Percentiles rank a stretch among this genome's conserved stretches.
Conservation (phyloP, 2,888 invertebrate species). For the Mythimna ferrago region DNA sequence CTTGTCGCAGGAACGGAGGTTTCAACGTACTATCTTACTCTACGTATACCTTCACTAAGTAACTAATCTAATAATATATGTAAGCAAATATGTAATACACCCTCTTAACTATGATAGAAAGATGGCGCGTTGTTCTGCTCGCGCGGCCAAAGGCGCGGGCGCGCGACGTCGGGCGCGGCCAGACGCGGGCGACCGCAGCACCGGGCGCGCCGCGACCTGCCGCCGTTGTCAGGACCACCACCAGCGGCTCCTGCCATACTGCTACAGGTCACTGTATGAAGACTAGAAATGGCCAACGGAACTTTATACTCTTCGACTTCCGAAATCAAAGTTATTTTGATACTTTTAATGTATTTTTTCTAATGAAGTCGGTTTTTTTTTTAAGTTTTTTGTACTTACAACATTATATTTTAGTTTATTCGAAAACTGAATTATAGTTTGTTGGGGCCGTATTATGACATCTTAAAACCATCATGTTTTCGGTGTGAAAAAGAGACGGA, state of each 20-base stretch:
- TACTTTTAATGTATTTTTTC: too few relatives aligned
- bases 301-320: too few relatives aligned
- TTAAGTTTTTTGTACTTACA: too few relatives aligned
- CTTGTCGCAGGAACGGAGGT: constrained; percentile 63
- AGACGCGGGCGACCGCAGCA: constrained; percentile 77
- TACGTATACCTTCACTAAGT: constrained; percentile 59
- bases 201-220: constrained; percentile 73
- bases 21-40: constrained; percentile 35
- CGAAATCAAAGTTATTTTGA: too few relatives aligned
- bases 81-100: constrained; percentile 44
- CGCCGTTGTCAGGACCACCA: constrained; percentile 66
- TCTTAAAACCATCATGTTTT: too few relatives aligned
- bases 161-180: constrained; percentile 58
- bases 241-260: constrained; percentile 59
- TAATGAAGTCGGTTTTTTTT: too few relatives aligned
- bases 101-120: constrained; percentile 2
- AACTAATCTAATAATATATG: constrained; percentile 16
- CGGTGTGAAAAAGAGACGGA: too few relatives aligned
- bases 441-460: too few relatives aligned
- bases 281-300: too few relatives aligned
- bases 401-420: too few relatives aligned
- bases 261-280: too few relatives aligned
- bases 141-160: constrained; percentile 75
- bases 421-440: too few relatives aligned
- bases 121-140: constrained; percentile 61